Percentiles rank a stretch among this genome's conserved stretches.
phyloP scores from a whole-genome alignment of 1,140 invertebrate genomes.

The Cheumatopsyche charites region DNA sequence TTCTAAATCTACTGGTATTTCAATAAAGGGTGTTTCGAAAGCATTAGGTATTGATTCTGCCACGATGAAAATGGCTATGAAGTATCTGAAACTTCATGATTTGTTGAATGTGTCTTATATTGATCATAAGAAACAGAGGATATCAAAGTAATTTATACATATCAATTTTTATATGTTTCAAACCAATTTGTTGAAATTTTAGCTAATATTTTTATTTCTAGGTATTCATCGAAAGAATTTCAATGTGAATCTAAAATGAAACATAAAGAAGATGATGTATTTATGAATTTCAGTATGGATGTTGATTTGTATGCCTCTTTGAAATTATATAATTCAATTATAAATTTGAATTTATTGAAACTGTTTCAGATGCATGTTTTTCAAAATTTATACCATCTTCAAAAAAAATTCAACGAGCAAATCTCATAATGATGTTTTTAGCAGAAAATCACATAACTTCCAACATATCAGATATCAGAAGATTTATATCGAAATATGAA shows the following conservation, averaged over 20 bases:
- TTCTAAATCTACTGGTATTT: slow-evolving; percentile 19
- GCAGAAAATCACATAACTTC: slow-evolving; percentile 35
- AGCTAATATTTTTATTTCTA: neutral
- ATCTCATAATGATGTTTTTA: slow-evolving; percentile 37
- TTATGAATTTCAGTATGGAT: too few species aligned
- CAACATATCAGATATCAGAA: slow-evolving; percentile 23
- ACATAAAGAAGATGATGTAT: neutral
- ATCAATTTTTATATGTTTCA: neutral
- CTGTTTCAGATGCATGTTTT: too few species aligned
- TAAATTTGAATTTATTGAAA: too few species aligned
- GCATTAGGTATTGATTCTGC: slow-evolving; percentile 28
- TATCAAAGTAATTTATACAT: slow-evolving; percentile 30
- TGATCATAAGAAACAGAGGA: slow-evolving; percentile 33
- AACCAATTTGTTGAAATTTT: neutral
- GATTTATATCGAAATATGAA: slow-evolving; percentile 28
- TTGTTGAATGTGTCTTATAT: slow-evolving; percentile 22
- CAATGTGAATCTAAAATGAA: neutral
- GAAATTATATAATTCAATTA: too few species aligned
- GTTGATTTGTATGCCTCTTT: too few species aligned
- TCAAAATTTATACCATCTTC: neutral
- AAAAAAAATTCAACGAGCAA: slow-evolving; percentile 32
- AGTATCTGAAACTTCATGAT: slow-evolving; percentile 7
- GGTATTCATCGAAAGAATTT: neutral
- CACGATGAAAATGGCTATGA: slow-evolving; percentile 13
- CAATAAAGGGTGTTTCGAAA: slow-evolving; percentile 9